Evolutionary conservation across 2,888 invertebrate species (phyloP).

Genomic region (Caenorhabditis doughertyi): DNA sequence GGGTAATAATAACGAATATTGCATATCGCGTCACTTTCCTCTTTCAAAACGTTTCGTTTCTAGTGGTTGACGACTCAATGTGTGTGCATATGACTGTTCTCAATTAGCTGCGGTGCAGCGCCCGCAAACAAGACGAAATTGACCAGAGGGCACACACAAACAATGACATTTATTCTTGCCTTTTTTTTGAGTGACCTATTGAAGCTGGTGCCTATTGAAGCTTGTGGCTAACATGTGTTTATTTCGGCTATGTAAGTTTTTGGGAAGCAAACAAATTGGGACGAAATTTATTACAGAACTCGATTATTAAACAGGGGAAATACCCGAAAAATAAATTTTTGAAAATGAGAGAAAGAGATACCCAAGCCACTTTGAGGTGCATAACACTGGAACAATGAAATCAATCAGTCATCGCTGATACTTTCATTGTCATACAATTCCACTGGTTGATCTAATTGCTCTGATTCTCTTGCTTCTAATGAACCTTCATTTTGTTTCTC

Average conservation of each 20-base stretch:
- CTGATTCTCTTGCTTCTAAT: neutral
- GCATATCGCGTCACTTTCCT: slow-evolving; percentile 29
- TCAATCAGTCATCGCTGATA: too few species aligned
- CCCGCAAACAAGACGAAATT: slow-evolving; percentile 44
- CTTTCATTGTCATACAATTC: too few species aligned
- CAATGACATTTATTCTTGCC: slow-evolving; percentile 58
- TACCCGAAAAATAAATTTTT: too few species aligned
- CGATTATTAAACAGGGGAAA: too few species aligned
- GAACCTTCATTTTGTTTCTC: neutral
- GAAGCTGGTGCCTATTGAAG: slow-evolving; percentile 23
- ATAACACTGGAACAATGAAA: too few species aligned
- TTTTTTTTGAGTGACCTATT: slow-evolving; percentile 51
- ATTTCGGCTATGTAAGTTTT: slow-evolving; percentile 16
- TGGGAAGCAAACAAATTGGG: neutral
- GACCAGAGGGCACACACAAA: slow-evolving; percentile 46
- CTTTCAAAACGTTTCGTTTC: slow-evolving; percentile 35
- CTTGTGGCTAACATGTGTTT: slow-evolving; percentile 33
- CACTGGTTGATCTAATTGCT: too few species aligned
- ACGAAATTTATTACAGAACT: too few species aligned
- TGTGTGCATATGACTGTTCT: slow-evolving; percentile 48
- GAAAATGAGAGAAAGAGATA: too few species aligned
- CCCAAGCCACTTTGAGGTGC: too few species aligned
- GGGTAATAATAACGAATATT: slow-evolving; percentile 35
- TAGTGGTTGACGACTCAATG: slow-evolving; percentile 23
- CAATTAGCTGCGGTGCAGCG: slow-evolving; percentile 48